phyloP scores from a whole-genome alignment of 2,113 vertebrate species.

The human (Homo sapiens) region GRCh38 chrY:6040001-6040500 shows the following conservation, averaged over 20 bases:
- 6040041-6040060: too few relatives aligned
- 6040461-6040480: not conserved
- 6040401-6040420: not conserved
- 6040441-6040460: not conserved
- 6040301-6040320: not conserved
- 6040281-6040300: not conserved
- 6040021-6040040: too few relatives aligned
- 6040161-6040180: not conserved
- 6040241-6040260: not conserved
- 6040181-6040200: not conserved
- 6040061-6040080: too few relatives aligned
- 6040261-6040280: not conserved
- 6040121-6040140: too few relatives aligned
- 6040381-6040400: not conserved
- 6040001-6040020: too few relatives aligned
- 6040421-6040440: not conserved
- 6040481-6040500: not conserved
- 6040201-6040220: not conserved
- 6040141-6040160: not conserved
- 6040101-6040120: too few relatives aligned
- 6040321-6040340: not conserved
- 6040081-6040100: too few relatives aligned
- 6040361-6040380: not conserved
- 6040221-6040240: not conserved
- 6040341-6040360: not conserved